Evolutionary conservation across 2,797 vertebrate genomes (phyloP).

Genomic region (Sebastiscus albofasciatus): DNA sequence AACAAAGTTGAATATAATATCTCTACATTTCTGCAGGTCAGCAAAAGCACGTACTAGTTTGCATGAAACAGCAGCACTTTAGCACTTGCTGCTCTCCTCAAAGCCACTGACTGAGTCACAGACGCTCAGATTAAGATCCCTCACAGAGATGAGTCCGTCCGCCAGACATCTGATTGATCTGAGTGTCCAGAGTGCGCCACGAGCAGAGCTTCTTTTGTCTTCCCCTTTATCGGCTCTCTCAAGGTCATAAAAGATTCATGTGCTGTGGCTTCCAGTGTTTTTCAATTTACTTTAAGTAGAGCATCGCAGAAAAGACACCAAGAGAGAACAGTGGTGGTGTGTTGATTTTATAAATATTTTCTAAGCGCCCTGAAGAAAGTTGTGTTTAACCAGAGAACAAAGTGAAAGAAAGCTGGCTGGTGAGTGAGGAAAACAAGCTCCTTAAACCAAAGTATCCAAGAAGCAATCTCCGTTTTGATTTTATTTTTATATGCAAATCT

Average conservation of each 20-base stretch:
- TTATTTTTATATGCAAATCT: slow-evolving; percentile 23
- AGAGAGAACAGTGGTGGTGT: slow-evolving; percentile 32
- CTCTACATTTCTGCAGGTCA: slow-evolving; percentile 1
- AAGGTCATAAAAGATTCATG: slow-evolving; percentile 83
- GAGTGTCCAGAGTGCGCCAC: slow-evolving; percentile 43
- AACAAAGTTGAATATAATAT: not conserved
- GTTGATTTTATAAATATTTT: slow-evolving; percentile 72
- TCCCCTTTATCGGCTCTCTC: slow-evolving; percentile 69
- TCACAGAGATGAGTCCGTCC: slow-evolving; percentile 38
- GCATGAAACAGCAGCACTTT: slow-evolving; percentile 1
- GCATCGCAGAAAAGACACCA: slow-evolving; percentile 32
- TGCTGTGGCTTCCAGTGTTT: slow-evolving; percentile 63
- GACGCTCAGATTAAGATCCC: slow-evolving; percentile 50
- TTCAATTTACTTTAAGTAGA: slow-evolving; percentile 73
- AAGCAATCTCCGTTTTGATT: slow-evolving; percentile 1
- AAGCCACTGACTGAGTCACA: slow-evolving; percentile 27
- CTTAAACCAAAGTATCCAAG: slow-evolving; percentile 16
- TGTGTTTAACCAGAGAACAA: slow-evolving; percentile 28
- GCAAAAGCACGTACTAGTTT: not conserved
- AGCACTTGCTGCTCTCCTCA: not conserved
- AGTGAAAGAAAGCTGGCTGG: slow-evolving; percentile 20
- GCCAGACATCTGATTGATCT: slow-evolving; percentile 77
- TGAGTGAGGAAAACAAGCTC: slow-evolving; percentile 13
- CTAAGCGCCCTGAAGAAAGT: slow-evolving; percentile 1
- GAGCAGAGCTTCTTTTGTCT: slow-evolving; percentile 72